Base-by-base conservation (phyloP, 2,888 invertebrate species). In the Lydus trimaculatus region DNA sequence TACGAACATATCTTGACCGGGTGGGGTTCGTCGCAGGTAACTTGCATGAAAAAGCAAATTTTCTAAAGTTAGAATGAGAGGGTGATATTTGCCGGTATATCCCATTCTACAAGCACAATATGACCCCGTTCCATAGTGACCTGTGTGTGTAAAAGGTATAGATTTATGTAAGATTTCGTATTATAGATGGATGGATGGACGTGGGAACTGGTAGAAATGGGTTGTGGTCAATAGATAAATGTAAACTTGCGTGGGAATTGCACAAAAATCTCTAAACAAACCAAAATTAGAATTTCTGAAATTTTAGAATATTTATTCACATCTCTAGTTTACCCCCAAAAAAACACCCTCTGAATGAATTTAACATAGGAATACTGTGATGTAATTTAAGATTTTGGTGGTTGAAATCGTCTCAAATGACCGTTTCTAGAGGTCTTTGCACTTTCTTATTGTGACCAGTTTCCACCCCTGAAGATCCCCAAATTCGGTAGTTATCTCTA, bases 31-130 rank as follows among this genome's bases (percentile, higher is more conserved):
- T 9, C n/a, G 7, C 48, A 48, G 48, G 48, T 48, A 52, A 52
- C 52, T 52, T 52, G 52, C 52, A 70, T 70, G 70, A 70, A 70
- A 66, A 60, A 67, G 70, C 65, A 61, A 65, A 70, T 43, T 67
- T 70, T 62, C 58, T 66, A 5, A 39, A 17, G 59, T 15, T 13
- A 48, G 61, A 69, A 65, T 6, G 69, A 70, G 70, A 70, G 64
- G 67, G 52, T 25, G 23, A 25, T 23, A 52, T 52, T 52, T 23
- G 6, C 13, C 23, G 23, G 25, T 48, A n/a, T n/a, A n/a, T 48
- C 9, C 9, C 39, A 20, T 8, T 20, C 9, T n/a, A 52, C 8
- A 52, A 13, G 25, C 23, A 52, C 23, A 52, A 52, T 52, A 25
- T 52, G 52, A 52, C 52, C 52, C 52, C 52, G 52, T 52, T 52